These are phyloP conservation scores for Microhierax caerulescens DNA, from an alignment of 2,797 vertebrate genomes.

Conservation along the genomic window DNA sequence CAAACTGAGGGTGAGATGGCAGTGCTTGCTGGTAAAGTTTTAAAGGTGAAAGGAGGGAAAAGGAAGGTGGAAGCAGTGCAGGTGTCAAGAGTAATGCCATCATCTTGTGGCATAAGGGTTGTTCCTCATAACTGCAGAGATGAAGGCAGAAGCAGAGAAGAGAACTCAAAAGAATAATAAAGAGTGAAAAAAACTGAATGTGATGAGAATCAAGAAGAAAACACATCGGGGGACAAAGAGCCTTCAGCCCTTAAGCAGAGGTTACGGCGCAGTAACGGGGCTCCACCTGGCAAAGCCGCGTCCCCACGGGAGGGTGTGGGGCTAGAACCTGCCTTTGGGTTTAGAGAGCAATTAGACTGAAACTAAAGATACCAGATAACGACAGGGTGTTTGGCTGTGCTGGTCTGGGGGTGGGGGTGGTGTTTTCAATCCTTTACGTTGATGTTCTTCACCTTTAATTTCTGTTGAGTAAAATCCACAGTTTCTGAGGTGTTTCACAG, in stretches of 20 bases:
- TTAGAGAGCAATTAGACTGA: not conserved
- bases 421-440: not conserved
- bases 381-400: not conserved
- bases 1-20: too few species aligned
- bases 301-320: not conserved
- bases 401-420: not conserved
- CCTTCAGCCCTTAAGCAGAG: conserved; percentile 50
- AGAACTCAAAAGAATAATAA: too few species aligned
- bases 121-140: too few species aligned
- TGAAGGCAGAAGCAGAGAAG: too few species aligned
- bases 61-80: too few species aligned
- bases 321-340: not conserved
- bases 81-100: too few species aligned
- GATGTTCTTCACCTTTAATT: not conserved
- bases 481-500: not conserved
- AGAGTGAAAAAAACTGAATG: conserved; percentile 88
- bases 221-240: conserved; percentile 51
- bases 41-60: too few species aligned
- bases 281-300: not conserved
- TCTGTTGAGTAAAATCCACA: not conserved
- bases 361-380: not conserved
- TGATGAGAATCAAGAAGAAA: conserved; percentile 75
- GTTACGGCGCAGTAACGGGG: conserved; percentile 57
- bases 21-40: too few species aligned
- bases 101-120: too few species aligned